Conservation (phyloP, 2,113 vertebrate genomes). For the Lipophrys pholis region DNA sequence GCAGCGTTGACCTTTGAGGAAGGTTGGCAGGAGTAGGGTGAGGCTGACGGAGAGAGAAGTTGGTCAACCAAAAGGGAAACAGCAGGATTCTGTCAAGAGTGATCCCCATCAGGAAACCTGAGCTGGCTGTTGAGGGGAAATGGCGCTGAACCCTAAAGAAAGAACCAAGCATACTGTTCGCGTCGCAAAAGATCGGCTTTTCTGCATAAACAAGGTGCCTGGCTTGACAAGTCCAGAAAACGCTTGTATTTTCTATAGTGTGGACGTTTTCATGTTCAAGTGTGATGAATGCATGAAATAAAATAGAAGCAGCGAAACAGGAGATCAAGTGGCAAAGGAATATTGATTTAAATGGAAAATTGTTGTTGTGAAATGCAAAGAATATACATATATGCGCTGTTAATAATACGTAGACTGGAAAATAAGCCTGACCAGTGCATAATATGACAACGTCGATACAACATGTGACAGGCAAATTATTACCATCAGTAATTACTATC, state of each 20-base stretch:
- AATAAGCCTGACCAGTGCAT: neutral
- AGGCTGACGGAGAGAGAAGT: constrained; percentile 58
- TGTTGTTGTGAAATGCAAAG: neutral
- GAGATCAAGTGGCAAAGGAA: neutral
- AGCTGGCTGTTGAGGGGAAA: constrained; percentile 49
- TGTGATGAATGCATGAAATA: neutral
- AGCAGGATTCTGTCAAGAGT: constrained; percentile 77
- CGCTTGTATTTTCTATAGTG: neutral
- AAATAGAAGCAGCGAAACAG: neutral
- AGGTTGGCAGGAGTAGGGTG: constrained; percentile 43
- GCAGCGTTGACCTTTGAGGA: constrained; percentile 66
- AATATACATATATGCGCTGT: neutral
- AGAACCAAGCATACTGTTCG: constrained; percentile 52
- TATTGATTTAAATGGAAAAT: neutral
- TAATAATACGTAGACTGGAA: neutral
- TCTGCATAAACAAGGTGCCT: constrained; percentile 29
- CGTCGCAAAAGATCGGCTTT: constrained; percentile 58
- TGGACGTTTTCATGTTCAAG: neutral
- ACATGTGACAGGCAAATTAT: neutral
- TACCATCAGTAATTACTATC: neutral
- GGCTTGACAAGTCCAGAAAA: constrained; percentile 13
- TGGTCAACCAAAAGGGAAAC: constrained; percentile 72
- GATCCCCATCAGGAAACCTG: constrained; percentile 75
- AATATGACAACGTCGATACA: neutral
- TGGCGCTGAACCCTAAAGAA: constrained; percentile 67